Percentiles rank a stretch among this genome's conserved stretches.
These are phyloP conservation scores for Hedychridium roseum DNA, from an alignment of 2,888 invertebrate genomes.

Conservation along the genomic window DNA sequence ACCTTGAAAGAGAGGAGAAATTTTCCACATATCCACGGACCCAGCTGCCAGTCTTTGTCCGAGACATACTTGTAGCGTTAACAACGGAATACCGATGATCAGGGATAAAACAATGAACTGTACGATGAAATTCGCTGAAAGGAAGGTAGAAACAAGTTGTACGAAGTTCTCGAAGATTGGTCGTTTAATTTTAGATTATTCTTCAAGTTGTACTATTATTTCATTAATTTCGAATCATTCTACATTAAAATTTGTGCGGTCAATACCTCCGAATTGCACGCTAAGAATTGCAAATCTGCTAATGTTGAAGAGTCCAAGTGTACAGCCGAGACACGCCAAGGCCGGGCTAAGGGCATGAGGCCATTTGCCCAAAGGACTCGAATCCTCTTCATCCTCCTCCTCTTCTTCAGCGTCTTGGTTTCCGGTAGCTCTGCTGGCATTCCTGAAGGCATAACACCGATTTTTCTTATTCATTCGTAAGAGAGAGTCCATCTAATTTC, in stretches of 20 bases:
- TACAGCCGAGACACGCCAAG: slow-evolving; percentile 84
- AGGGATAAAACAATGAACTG: slow-evolving; percentile 87
- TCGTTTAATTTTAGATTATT: too few species aligned
- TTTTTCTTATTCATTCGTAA: too few species aligned
- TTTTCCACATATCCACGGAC: slow-evolving; percentile 91
- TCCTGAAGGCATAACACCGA: too few species aligned
- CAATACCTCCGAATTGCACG: slow-evolving; percentile 82
- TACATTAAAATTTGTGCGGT: background rate
- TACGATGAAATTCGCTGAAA: slow-evolving; percentile 83
- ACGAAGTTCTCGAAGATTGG: too few species aligned
- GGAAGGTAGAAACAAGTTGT: slow-evolving; percentile 13
- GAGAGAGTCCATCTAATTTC: too few species aligned
- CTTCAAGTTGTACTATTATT: background rate
- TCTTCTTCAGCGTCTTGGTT: slow-evolving; percentile 60
- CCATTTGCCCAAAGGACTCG: slow-evolving; percentile 71
- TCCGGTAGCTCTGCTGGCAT: too few species aligned
- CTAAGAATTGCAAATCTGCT: slow-evolving; percentile 87
- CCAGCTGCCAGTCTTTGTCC: slow-evolving; percentile 87
- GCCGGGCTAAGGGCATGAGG: slow-evolving; percentile 79
- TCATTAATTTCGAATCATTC: background rate
- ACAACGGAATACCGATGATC: slow-evolving; percentile 82
- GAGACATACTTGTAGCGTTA: slow-evolving; percentile 84
- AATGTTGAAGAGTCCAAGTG: slow-evolving; percentile 87
- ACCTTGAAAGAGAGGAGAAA: slow-evolving; percentile 91
- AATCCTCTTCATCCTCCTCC: slow-evolving; percentile 61